These are phyloP conservation scores for Craseonycteris thonglongyai DNA, from an alignment of 2,113 vertebrate genomes.

Conservation along the genomic window DNA sequence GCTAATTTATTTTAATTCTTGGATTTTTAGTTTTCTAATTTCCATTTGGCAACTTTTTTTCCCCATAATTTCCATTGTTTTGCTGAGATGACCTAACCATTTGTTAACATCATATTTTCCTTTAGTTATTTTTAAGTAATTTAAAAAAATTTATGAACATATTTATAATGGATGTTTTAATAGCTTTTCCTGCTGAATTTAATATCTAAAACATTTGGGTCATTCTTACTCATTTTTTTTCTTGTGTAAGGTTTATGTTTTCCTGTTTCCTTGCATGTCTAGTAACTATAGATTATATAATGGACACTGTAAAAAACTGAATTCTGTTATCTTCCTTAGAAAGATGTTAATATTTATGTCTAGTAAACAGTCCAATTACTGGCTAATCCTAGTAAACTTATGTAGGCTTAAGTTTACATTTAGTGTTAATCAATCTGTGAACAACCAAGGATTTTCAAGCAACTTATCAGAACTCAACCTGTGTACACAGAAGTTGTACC, in stretches of 20 bases:
- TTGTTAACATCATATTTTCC: not conserved
- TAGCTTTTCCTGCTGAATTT: not conserved
- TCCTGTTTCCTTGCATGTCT: not conserved
- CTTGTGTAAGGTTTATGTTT: not conserved
- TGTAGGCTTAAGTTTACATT: not conserved
- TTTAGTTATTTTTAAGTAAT: not conserved
- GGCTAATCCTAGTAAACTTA: not conserved
- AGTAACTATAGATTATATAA: not conserved
- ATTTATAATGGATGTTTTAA: not conserved
- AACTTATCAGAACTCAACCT: not conserved
- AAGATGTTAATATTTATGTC: not conserved
- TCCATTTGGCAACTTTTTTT: not conserved
- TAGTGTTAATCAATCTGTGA: not conserved
- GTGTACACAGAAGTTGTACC: too few relatives aligned
- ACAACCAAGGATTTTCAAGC: not conserved
- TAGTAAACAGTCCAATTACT: not conserved
- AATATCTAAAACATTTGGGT: not conserved
- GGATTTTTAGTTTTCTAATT: not conserved
- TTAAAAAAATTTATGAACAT: not conserved
- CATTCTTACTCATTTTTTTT: not conserved
- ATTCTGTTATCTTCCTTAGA: not conserved
- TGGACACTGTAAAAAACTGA: not conserved
- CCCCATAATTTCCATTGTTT: not conserved
- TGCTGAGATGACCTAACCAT: not conserved
- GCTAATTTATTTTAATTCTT: not conserved